A percentile compares a stretch with the other conserved stretches of the same genome.
phyloP scores from a whole-genome alignment of 2,797 vertebrate genomes.

The Ibycter americanus region DNA sequence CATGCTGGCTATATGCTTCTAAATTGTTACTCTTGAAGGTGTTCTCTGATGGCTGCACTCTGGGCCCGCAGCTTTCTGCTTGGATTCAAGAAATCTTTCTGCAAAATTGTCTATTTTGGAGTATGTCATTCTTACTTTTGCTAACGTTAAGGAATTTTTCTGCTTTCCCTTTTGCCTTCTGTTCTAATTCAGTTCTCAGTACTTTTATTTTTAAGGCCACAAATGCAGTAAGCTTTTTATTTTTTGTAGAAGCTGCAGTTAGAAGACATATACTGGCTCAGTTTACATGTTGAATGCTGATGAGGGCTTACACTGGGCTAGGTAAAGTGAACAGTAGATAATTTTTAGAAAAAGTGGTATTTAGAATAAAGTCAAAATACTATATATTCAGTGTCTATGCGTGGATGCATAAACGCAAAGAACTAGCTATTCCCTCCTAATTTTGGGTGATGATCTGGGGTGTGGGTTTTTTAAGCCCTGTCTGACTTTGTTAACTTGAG shows the following conservation, averaged over 20 bases:
- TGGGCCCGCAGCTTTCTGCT: not conserved
- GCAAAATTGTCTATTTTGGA: not conserved
- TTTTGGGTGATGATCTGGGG: not conserved
- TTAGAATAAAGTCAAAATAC: not conserved
- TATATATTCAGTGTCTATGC: fast-evolving
- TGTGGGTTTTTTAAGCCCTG: not conserved
- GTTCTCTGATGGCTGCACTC: not conserved
- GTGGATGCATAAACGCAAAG: fast-evolving
- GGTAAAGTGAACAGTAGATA: not conserved
- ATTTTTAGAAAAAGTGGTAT: not conserved
- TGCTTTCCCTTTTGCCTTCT: not conserved
- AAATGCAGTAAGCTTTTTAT: not conserved
- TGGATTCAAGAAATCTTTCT: not conserved
- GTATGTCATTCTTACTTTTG: not conserved
- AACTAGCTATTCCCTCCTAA: not conserved
- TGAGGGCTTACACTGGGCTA: not conserved
- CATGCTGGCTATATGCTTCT: not conserved
- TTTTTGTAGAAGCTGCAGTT: not conserved
- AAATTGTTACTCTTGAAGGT: not conserved
- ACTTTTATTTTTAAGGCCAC: not conserved
- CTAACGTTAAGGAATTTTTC: not conserved
- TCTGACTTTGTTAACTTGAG: not conserved
- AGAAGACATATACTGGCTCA: not conserved
- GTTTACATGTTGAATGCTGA: not conserved
- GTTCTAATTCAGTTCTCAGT: not conserved